Base-by-base conservation (phyloP, 2,888 invertebrate species). In the Tupiocoris notatus region DNA sequence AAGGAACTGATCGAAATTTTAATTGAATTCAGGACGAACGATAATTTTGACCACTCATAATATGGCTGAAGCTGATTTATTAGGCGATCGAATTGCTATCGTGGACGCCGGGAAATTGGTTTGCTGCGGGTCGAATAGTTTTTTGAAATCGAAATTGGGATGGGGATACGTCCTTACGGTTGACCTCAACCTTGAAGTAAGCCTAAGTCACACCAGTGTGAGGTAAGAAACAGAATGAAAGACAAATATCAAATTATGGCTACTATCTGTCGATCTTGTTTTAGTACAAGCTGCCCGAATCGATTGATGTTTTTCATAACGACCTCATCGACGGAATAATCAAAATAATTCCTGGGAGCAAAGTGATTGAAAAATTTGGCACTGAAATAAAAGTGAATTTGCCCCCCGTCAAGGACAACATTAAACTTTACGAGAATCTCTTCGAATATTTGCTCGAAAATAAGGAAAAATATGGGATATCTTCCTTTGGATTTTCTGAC, bases 1-100 rank as follows among this genome's bases (percentile, higher is more conserved):
- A n/a, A 57, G 17, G 57, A 2, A 57, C 16, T 17, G 1, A n/a
- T n/a, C 57, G 1, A 59, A 3, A 7, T 16, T 22, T 63, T 2
- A 6, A 21, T 24, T 1, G 22, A 59, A 22, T 6, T 76, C 84
- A 77, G 90, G 90, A 76, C 86, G 93, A 2, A 94, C 94, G 0
- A 91, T 95, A 7, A 86, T 95, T 68, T 86, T 95, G 77, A 93
- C 94, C 0, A 95, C 95, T 0, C 95, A 95, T 82, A 93, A 93
- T 82, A 88, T 95, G 82, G 94, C 95, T 83, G 95, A 95, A 83
- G 95, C 95, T 0, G 94, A 95, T 81, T 87, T 93, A 79, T 86
- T 95, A 6, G 93, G 94, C 70, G 94, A 95, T 82, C 88, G 92
- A 62, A 91, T 95, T 56, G 90, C 94, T 20, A 91, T 95, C 78